Percentiles rank a stretch among this genome's conserved stretches.
Conservation (phyloP, 2,888 invertebrate genomes). For the Petrolisthes manimaculis region DNA sequence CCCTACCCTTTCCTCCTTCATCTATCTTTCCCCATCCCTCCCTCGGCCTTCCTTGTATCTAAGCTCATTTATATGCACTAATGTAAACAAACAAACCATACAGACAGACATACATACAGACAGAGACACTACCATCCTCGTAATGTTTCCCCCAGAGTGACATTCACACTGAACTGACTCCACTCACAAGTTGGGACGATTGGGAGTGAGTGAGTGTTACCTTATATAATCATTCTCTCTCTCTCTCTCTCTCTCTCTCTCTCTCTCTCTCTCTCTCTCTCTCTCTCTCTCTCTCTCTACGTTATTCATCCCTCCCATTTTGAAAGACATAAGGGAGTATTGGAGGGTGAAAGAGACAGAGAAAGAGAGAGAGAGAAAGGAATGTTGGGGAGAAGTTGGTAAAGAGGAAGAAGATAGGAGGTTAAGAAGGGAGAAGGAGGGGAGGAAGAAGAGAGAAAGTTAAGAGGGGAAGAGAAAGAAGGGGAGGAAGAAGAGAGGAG, state of each 20-base stretch:
- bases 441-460: background rate
- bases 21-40: background rate
- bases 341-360: background rate
- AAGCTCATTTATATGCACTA: no score
- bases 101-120: no score
- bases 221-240: background rate
- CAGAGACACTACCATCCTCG: background rate
- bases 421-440: background rate
- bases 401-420: no score
- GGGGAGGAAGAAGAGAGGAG: background rate
- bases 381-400: background rate
- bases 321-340: background rate
- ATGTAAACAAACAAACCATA: no score
- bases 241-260: constrained; percentile 21
- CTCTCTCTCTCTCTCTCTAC: background rate
- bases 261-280: background rate
- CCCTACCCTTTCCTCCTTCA: background rate
- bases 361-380: no score
- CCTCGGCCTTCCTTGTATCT: background rate
- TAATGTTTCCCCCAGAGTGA: background rate
- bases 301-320: no score
- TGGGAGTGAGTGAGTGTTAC: no score
- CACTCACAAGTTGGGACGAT: no score
- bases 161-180: no score
- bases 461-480: background rate